Percentiles rank a stretch among this genome's conserved stretches.
Conservation (phyloP, 2,888 invertebrate species). For the Microdon myrmicae region DNA sequence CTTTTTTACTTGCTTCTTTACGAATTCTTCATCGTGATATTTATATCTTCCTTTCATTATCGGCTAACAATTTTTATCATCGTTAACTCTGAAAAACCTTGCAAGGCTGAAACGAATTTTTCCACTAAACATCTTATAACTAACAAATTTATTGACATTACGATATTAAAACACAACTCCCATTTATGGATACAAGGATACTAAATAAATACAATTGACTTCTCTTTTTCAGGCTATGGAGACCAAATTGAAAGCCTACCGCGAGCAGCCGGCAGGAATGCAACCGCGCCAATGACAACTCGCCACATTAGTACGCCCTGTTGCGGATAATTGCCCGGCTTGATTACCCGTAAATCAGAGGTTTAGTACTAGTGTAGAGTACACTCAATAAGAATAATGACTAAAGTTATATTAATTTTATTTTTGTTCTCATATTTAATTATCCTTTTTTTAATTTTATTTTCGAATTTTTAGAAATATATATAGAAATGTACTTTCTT, state of each 20-base stretch:
- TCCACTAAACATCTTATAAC: conserved; percentile 24
- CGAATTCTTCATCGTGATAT: conserved; percentile 2
- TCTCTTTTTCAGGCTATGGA: conserved; percentile 63
- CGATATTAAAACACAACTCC: not conserved
- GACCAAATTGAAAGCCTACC: conserved; percentile 66
- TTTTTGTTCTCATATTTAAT: conserved; percentile 47
- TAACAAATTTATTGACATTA: conserved; percentile 1
- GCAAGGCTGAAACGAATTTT: conserved; percentile 40
- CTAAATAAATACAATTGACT: too few species aligned
- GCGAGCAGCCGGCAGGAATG: conserved; percentile 62
- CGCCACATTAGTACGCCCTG: conserved; percentile 51
- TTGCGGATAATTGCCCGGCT: conserved; percentile 54
- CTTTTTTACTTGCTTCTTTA: conserved; percentile 3
- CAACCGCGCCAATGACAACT: conserved; percentile 65
- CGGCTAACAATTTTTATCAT: not conserved
- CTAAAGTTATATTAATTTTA: not conserved
- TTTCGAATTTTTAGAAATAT: conserved; percentile 29
- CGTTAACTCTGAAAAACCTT: conserved; percentile 28
- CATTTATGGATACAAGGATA: too few species aligned
- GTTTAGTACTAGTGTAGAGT: conserved; percentile 43
- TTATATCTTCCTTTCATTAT: conserved; percentile 15
- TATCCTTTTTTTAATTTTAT: conserved; percentile 33
- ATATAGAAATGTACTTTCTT: conserved; percentile 29
- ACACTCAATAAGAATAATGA: conserved; percentile 36
- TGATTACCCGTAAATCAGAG: conserved; percentile 43